These are phyloP conservation scores for Mola mola DNA, from an alignment of 2,113 vertebrate genomes.

Conservation along the genomic window DNA sequence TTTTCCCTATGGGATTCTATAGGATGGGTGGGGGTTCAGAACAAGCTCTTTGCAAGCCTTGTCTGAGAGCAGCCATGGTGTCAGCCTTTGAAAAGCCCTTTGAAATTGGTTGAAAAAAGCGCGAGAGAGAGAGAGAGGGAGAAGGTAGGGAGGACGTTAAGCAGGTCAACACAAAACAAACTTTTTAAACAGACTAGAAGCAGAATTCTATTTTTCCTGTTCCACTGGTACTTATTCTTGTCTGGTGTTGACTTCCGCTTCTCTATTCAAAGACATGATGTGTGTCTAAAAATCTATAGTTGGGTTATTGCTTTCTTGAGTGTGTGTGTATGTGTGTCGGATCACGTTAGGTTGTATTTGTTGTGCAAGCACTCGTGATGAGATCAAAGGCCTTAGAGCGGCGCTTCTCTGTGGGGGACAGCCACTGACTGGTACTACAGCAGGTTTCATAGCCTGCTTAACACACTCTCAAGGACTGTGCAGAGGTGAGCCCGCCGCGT, in stretches of 20 bases:
- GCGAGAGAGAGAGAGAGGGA: too few species aligned
- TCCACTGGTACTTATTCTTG: not conserved
- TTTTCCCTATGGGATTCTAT: not conserved
- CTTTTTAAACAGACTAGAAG: too few species aligned
- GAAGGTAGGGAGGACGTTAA: too few species aligned
- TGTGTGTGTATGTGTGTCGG: slow-evolving; percentile 7
- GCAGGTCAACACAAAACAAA: too few species aligned
- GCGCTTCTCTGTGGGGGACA: slow-evolving; percentile 22
- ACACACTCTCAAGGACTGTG: slow-evolving; percentile 15
- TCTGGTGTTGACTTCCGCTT: not conserved
- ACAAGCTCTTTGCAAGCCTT: not conserved
- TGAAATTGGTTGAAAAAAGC: too few species aligned
- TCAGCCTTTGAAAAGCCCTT: too few species aligned
- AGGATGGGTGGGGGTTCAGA: not conserved
- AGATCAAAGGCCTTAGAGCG: slow-evolving; percentile 60
- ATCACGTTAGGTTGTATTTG: slow-evolving; percentile 34
- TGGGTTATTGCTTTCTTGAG: slow-evolving; percentile 7
- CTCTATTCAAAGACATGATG: not conserved
- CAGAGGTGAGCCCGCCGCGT: slow-evolving; percentile 49
- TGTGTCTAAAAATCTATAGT: not conserved
- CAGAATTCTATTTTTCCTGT: not conserved
- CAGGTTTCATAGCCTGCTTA: slow-evolving; percentile 14
- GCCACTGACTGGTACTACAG: slow-evolving; percentile 11
- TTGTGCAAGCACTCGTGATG: slow-evolving; percentile 48
- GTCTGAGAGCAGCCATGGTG: not conserved